A percentile compares a stretch with the other conserved stretches of the same genome.
Conservation (phyloP, 2,888 invertebrate genomes). For the Dicranocentrus wangi region DNA sequence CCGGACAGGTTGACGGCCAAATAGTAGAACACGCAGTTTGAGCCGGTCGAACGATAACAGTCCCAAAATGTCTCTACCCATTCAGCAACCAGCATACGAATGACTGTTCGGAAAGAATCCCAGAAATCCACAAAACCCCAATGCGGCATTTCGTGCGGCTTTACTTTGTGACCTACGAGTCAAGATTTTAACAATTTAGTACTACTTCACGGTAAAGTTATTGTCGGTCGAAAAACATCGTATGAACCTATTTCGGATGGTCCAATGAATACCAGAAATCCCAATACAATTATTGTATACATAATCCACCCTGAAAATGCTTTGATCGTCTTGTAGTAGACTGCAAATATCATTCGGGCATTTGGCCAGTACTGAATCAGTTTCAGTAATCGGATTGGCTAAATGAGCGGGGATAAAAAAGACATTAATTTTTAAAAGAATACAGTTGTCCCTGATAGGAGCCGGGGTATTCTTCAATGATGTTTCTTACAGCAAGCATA, state of each 20-base stretch:
- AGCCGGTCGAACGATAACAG: slow-evolving; percentile 6
- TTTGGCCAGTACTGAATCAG: slow-evolving; percentile 61
- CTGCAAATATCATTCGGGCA: slow-evolving; percentile 39
- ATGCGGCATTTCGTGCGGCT: too few relatives aligned
- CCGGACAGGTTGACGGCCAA: slow-evolving; percentile 49
- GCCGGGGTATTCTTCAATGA: too few relatives aligned
- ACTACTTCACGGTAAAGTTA: too few relatives aligned
- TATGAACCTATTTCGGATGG: slow-evolving; percentile 44
- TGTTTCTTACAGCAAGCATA: slow-evolving; percentile 26
- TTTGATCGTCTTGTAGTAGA: slow-evolving; percentile 54
- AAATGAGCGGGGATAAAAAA: too few relatives aligned
- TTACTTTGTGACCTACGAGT: too few relatives aligned
- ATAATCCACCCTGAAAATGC: slow-evolving; percentile 56
- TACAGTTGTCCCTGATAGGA: too few relatives aligned
- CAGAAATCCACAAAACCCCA: slow-evolving; percentile 50
- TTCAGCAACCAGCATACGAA: slow-evolving; percentile 59
- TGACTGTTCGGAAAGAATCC: slow-evolving; percentile 49
- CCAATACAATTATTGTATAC: slow-evolving; percentile 28
- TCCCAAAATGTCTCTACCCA: slow-evolving; percentile 59
- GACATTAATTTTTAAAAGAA: neutral
- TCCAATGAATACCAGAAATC: slow-evolving; percentile 53
- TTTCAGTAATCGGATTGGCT: slow-evolving; percentile 61
- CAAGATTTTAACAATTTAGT: too few relatives aligned
- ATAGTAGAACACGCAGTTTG: slow-evolving; percentile 46
- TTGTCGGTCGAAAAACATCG: slow-evolving; percentile 2